phyloP scores from a whole-genome alignment of 2,113 vertebrate genomes.

The Daubentonia madagascariensis region DNA sequence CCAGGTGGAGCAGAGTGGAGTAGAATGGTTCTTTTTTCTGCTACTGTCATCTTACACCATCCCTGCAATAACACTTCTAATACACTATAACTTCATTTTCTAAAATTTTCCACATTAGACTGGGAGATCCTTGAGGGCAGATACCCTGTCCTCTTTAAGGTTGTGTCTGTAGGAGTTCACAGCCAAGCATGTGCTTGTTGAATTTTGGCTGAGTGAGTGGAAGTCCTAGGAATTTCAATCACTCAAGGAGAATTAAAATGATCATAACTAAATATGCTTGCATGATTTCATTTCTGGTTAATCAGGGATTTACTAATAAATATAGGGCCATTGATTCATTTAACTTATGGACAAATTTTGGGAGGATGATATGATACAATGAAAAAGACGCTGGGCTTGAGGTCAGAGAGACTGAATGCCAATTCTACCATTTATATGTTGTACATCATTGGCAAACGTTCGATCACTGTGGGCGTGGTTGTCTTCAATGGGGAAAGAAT shows the following conservation, averaged over 20 bases:
- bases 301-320: not conserved
- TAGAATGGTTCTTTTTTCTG: not conserved
- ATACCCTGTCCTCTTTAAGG: not conserved
- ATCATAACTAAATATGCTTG: not conserved
- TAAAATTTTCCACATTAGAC: not conserved
- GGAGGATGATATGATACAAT: not conserved
- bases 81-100: not conserved
- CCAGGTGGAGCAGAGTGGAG: not conserved
- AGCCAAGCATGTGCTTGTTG: not conserved
- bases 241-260: not conserved
- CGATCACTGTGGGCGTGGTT: not conserved
- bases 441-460: not conserved
- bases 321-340: not conserved
- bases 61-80: not conserved
- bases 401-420: not conserved
- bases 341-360: not conserved
- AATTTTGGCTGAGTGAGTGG: not conserved
- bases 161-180: not conserved
- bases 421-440: not conserved
- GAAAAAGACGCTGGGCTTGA: not conserved
- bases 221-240: not conserved
- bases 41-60: not conserved
- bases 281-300: constrained; percentile 3
- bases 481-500: not conserved
- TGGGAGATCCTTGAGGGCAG: not conserved